Percentiles rank a stretch among this genome's conserved stretches.
Evolutionary conservation across 1,140 invertebrate species (phyloP).

Genomic region (Hylaeus anthracinus): DNA sequence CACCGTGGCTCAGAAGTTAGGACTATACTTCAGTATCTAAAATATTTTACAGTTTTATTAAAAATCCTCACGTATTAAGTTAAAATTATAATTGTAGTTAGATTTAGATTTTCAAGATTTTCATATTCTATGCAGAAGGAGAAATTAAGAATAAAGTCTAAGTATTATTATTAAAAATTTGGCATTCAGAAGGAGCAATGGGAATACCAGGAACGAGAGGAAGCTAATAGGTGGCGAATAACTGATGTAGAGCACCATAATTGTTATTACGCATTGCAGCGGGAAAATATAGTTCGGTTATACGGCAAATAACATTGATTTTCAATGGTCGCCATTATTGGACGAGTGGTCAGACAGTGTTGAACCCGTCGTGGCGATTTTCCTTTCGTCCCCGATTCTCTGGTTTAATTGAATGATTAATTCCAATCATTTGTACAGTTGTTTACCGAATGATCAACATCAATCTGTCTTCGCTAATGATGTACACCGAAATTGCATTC

Average conservation of each 20-base stretch:
- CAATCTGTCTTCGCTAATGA: conserved; percentile 14
- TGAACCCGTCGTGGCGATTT: conserved; percentile 6
- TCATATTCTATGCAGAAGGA: too few species aligned
- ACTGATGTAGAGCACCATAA: neutral
- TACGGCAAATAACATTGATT: conserved; percentile 34
- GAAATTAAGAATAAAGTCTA: too few species aligned
- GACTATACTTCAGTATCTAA: too few species aligned
- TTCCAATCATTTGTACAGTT: conserved; percentile 51
- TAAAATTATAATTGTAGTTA: too few species aligned
- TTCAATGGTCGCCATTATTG: conserved; percentile 25
- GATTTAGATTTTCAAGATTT: too few species aligned
- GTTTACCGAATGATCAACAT: conserved; percentile 51
- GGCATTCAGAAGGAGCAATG: too few species aligned
- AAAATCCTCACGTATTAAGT: too few species aligned
- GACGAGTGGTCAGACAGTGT: conserved; percentile 20
- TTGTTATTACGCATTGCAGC: conserved; percentile 8
- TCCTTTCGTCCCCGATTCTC: conserved; percentile 25
- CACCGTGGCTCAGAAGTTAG: too few species aligned
- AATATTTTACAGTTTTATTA: too few species aligned
- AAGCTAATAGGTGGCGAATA: neutral
- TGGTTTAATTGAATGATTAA: conserved; percentile 40
- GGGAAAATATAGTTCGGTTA: conserved; percentile 19
- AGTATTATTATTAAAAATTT: too few species aligned
- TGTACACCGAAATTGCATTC: conserved; percentile 21
- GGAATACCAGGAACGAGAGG: neutral